Evolutionary conservation across 1,140 invertebrate species (phyloP).

Genomic region (Penaeus indicus): DNA sequence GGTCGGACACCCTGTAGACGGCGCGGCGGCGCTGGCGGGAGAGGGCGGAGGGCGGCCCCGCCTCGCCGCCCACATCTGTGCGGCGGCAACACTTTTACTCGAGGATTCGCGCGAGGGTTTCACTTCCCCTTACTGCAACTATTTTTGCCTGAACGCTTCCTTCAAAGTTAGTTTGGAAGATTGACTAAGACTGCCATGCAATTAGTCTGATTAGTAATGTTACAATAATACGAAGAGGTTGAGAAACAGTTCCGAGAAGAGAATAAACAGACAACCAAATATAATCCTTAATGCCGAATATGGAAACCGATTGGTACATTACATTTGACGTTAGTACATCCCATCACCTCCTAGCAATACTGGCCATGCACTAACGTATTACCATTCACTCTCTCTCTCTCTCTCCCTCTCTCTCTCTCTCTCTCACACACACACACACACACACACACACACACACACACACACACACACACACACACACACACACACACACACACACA

Average conservation of each 20-base stretch:
- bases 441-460: background rate
- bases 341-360: background rate
- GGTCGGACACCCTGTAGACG: background rate
- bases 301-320: no score
- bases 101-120: no score
- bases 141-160: no score
- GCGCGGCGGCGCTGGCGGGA: background rate
- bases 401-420: slow-evolving; percentile 21
- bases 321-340: background rate
- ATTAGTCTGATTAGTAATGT: no score
- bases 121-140: no score
- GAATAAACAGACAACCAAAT: no score
- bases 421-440: slow-evolving; percentile 18
- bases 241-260: no score
- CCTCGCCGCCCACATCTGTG: background rate
- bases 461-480: background rate
- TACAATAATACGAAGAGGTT: no score
- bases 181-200: no score
- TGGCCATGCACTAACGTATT: no score
- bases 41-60: background rate
- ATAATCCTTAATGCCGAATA: no score
- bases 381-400: background rate
- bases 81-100: background rate
- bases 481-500: background rate
- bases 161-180: no score